Percentiles rank a stretch among this genome's conserved stretches.
Conservation (phyloP, 2,888 invertebrate species). For the Mythimna lalbum region DNA sequence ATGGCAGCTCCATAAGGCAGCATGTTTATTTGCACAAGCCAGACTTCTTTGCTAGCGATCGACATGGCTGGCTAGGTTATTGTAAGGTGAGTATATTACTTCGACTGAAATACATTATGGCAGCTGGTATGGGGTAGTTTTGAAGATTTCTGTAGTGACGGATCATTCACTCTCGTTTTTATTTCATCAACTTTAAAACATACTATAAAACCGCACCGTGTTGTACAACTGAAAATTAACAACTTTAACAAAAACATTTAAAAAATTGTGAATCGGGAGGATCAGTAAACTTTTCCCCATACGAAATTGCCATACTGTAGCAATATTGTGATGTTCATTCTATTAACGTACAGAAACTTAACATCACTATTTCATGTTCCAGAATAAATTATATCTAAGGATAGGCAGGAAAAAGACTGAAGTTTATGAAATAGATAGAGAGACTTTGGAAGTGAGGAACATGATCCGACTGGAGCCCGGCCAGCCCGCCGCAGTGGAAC, state of each 20-base stretch:
- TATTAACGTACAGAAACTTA: not conserved
- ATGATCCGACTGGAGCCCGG: constrained; percentile 81
- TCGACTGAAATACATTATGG: not conserved
- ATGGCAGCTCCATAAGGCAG: constrained; percentile 97
- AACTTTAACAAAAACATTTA: too few relatives aligned
- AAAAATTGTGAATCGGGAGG: too few relatives aligned
- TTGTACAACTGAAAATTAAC: too few relatives aligned
- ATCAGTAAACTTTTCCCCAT: too few relatives aligned
- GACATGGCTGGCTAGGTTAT: constrained; percentile 96
- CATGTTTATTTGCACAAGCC: constrained; percentile 96
- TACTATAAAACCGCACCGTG: too few relatives aligned
- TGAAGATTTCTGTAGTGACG: too few relatives aligned
- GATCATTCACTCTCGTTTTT: too few relatives aligned
- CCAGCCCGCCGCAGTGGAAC: constrained; percentile 74
- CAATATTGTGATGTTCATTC: not conserved
- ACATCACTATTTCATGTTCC: constrained; percentile 69
- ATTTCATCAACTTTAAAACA: too few relatives aligned
- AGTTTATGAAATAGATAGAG: constrained; percentile 85
- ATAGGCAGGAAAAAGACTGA: constrained; percentile 89
- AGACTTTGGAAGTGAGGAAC: constrained; percentile 80
- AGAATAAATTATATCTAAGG: constrained; percentile 96
- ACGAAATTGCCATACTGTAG: not conserved
- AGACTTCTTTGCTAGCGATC: constrained; percentile 94
- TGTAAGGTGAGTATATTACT: constrained; percentile 92
- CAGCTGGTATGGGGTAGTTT: not conserved